Evolutionary conservation across 2,797 vertebrate genomes (phyloP).

Genomic region (Oreonectes daqikongensis): DNA sequence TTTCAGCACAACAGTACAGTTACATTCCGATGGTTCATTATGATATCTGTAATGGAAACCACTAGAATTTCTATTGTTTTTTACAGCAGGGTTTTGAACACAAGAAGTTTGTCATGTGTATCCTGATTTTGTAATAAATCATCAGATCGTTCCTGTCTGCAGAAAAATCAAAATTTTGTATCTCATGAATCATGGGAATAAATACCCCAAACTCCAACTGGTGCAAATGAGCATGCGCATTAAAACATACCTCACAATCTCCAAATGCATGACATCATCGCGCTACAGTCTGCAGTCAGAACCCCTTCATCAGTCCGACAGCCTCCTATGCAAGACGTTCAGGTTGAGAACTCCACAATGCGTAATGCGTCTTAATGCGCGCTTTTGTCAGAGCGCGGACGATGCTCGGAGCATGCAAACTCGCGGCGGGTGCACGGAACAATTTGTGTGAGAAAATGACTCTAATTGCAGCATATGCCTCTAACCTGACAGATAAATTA

Average conservation of each 20-base stretch:
- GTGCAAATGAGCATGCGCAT: neutral
- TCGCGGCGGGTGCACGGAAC: slow-evolving; percentile 63
- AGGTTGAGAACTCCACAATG: slow-evolving; percentile 53
- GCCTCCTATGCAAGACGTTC: neutral
- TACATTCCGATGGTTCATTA: too few species aligned
- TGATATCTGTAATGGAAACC: too few species aligned
- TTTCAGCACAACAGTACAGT: too few species aligned
- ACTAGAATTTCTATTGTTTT: too few species aligned
- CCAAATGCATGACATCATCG: neutral
- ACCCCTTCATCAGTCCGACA: slow-evolving; percentile 8
- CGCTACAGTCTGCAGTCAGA: neutral
- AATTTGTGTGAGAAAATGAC: slow-evolving; percentile 73
- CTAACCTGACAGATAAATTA: slow-evolving; percentile 74
- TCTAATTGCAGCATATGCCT: slow-evolving; percentile 75
- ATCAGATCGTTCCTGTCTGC: too few species aligned
- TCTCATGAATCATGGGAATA: too few species aligned
- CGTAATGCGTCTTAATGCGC: slow-evolving; percentile 65
- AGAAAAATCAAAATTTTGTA: too few species aligned
- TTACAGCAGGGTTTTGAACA: too few species aligned
- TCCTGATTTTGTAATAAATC: too few species aligned
- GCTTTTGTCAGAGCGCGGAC: slow-evolving; percentile 61
- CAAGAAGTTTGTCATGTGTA: too few species aligned
- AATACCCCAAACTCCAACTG: too few species aligned
- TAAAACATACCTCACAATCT: neutral
- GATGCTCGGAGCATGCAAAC: slow-evolving; percentile 59